A percentile compares a stretch with the other conserved stretches of the same genome.
phyloP scores from a whole-genome alignment of 2,888 invertebrate genomes.

The Arge pagana region DNA sequence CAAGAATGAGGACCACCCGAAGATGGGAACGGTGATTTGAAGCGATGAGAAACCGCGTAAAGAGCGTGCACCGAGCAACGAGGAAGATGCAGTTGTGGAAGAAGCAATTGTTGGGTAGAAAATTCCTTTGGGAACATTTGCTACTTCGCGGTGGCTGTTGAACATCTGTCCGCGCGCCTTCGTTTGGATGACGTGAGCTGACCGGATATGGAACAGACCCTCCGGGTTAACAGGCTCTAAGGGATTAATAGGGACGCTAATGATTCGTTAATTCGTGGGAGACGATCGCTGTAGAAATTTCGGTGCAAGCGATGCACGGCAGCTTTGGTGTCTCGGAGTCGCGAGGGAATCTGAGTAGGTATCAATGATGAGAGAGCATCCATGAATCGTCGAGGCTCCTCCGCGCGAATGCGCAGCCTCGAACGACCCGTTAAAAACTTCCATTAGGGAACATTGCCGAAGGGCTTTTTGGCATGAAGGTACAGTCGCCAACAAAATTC shows the following conservation, averaged over 20 bases:
- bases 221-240: slow-evolving; percentile 46
- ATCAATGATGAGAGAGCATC: too few relatives aligned
- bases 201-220: slow-evolving; percentile 51
- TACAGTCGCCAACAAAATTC: slow-evolving; percentile 7
- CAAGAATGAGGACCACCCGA: neutral
- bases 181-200: slow-evolving; percentile 23
- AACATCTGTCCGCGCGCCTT: slow-evolving; percentile 9
- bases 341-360: too few relatives aligned
- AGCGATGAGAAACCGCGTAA: neutral
- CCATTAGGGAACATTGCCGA: slow-evolving; percentile 16
- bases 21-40: neutral
- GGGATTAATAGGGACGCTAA: slow-evolving; percentile 43
- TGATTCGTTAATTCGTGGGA: slow-evolving; percentile 41
- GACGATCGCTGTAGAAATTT: too few relatives aligned
- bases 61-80: neutral
- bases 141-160: neutral
- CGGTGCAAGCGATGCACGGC: too few relatives aligned
- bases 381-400: too few relatives aligned
- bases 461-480: slow-evolving; percentile 3
- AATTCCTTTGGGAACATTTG: too few relatives aligned
- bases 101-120: too few relatives aligned
- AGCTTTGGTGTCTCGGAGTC: too few relatives aligned
- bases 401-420: too few relatives aligned
- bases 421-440: slow-evolving; percentile 16
- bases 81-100: too few relatives aligned